phyloP scores from a whole-genome alignment of 2,113 vertebrate genomes.

The Marmota monax region DNA sequence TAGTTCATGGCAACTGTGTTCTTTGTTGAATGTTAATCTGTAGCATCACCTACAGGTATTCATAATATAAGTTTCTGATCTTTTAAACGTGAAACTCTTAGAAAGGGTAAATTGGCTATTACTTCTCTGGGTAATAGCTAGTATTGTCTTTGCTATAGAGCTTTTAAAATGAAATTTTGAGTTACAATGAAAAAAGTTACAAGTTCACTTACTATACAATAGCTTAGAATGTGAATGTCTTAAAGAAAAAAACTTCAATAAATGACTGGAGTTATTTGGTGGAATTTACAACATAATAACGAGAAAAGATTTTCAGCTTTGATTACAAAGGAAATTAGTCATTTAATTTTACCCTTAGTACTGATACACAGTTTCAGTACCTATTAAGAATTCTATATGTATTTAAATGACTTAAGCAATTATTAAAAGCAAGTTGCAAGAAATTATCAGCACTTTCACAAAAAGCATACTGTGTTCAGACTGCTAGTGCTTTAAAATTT shows the following conservation, averaged over 20 bases:
- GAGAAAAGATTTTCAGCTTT: conserved; percentile 59
- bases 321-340: conserved; percentile 65
- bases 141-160: conserved; percentile 59
- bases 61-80: conserved; percentile 17
- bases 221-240: conserved; percentile 64
- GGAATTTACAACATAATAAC: conserved; percentile 54
- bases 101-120: conserved; percentile 22
- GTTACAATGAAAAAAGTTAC: conserved; percentile 62
- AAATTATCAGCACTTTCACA: conserved; percentile 63
- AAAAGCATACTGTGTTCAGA: conserved; percentile 52
- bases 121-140: conserved; percentile 34
- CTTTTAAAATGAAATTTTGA: conserved; percentile 74
- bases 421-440: conserved; percentile 63
- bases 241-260: conserved; percentile 67
- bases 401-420: conserved; percentile 70
- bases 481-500: conserved; percentile 58
- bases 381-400: conserved; percentile 34
- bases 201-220: conserved; percentile 50
- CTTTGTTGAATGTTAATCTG: conserved; percentile 59
- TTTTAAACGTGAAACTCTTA: conserved; percentile 61
- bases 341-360: conserved; percentile 73
- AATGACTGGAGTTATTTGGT: conserved; percentile 48
- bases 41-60: conserved; percentile 46
- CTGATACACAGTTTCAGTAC: conserved; percentile 50
- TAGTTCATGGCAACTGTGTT: conserved; percentile 35